These are phyloP conservation scores for Henricia sp. DNA, from an alignment of 53 echinoderm and acorn worm species.

Conservation along the genomic window DNA sequence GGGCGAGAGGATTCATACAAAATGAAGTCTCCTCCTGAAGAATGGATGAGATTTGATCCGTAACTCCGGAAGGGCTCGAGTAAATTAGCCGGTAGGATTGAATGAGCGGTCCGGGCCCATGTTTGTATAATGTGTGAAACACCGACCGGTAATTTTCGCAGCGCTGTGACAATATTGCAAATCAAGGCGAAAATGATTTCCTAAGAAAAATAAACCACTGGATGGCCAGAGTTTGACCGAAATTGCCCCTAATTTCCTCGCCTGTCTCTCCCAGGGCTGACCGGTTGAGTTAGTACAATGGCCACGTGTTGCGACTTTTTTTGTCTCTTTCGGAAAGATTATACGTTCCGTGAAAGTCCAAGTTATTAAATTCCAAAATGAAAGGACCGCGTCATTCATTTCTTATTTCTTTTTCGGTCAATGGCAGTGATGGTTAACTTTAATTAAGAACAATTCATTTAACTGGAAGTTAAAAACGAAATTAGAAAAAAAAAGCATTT, in stretches of 20 bases:
- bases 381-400: too few relatives aligned
- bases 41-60: neutral
- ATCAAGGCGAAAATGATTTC: conserved; percentile 9
- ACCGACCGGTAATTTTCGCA: neutral
- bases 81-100: conserved; percentile 2
- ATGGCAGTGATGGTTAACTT: too few relatives aligned
- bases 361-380: conserved; percentile 4
- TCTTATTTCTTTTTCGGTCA: too few relatives aligned
- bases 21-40: neutral
- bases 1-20: neutral
- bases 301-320: conserved; percentile 26
- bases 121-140: conserved; percentile 15
- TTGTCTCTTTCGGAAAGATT: conserved; percentile 1
- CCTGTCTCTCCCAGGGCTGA: conserved; percentile 32
- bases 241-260: neutral
- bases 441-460: too few relatives aligned
- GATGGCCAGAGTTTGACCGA: conserved; percentile 26
- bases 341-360: conserved; percentile 12
- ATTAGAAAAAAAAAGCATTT: too few relatives aligned
- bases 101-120: neutral
- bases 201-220: conserved; percentile 9
- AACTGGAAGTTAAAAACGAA: too few relatives aligned
- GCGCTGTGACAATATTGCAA: conserved; percentile 1
- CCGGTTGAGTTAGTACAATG: conserved; percentile 10
- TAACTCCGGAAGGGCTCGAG: conserved; percentile 12